These are phyloP conservation scores for Sylvietta virens DNA, from an alignment of 2,113 vertebrate species.

Conservation along the genomic window DNA sequence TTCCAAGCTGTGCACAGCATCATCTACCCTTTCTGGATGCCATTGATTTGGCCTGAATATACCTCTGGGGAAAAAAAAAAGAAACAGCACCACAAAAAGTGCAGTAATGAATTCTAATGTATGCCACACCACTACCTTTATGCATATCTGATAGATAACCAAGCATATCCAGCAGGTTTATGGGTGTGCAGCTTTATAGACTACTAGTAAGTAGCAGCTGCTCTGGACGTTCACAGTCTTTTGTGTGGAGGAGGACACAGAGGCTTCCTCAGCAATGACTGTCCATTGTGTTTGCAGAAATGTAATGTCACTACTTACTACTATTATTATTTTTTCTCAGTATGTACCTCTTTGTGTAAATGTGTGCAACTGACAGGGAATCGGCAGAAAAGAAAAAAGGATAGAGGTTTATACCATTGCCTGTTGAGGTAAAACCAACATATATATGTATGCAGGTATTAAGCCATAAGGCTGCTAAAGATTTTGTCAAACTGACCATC, in stretches of 20 bases:
- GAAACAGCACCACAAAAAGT: not conserved
- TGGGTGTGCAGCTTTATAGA: not conserved
- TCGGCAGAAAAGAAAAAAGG: not conserved
- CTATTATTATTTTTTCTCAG: not conserved
- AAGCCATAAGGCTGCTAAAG: not conserved
- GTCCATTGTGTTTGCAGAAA: not conserved
- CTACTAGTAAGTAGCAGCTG: not conserved
- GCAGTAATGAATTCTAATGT: not conserved
- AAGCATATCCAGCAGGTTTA: not conserved
- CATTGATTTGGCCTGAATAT: not conserved
- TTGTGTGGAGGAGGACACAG: not conserved
- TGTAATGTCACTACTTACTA: not conserved
- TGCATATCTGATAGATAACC: not conserved
- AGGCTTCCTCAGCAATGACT: not conserved
- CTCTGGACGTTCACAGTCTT: not conserved
- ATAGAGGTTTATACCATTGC: accelerated
- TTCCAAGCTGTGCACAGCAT: not conserved
- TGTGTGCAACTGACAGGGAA: not conserved
- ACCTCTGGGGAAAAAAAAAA: not conserved
- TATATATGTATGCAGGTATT: not conserved
- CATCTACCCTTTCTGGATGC: not conserved
- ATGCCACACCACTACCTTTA: not conserved
- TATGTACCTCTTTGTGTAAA: not conserved
- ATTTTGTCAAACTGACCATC: not conserved
- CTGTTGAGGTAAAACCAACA: not conserved